Conservation (phyloP, 1,140 invertebrate genomes). For the Lepidostoma basale region DNA sequence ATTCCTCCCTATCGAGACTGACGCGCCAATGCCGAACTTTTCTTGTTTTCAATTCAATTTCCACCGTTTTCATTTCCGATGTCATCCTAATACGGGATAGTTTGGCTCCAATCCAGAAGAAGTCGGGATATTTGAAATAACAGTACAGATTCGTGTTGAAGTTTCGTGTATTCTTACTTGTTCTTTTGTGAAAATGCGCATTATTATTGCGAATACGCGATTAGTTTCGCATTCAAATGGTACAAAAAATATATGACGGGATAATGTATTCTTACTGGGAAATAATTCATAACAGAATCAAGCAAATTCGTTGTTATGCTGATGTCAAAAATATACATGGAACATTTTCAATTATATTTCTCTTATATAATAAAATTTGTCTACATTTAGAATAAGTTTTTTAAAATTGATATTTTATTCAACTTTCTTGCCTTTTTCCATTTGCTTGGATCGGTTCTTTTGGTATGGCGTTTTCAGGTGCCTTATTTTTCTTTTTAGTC, state of each 20-base stretch:
- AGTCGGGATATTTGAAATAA: constrained; percentile 14
- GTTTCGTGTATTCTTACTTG: background rate
- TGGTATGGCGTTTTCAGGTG: too few relatives aligned
- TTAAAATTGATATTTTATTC: too few relatives aligned
- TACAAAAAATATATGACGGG: too few relatives aligned
- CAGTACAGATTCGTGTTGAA: background rate
- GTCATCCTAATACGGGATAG: constrained; percentile 12
- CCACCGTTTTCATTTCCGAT: constrained; percentile 10
- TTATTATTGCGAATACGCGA: background rate
- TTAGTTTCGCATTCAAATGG: too few relatives aligned
- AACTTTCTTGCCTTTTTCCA: too few relatives aligned
- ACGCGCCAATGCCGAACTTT: constrained; percentile 11
- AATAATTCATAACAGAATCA: too few relatives aligned
- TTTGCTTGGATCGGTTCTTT: too few relatives aligned
- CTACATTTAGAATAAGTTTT: too few relatives aligned
- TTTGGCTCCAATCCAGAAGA: constrained; percentile 16
- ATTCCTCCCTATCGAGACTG: background rate
- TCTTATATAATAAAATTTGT: background rate
- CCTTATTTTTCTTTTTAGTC: too few relatives aligned
- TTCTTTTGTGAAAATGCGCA: background rate
- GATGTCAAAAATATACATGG: background rate
- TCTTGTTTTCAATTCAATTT: constrained; percentile 32
- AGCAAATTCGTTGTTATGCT: background rate
- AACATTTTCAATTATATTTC: background rate
- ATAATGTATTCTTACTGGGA: too few relatives aligned